Conservation (phyloP, 2,888 invertebrate species). For the Nebria brevicollis region DNA sequence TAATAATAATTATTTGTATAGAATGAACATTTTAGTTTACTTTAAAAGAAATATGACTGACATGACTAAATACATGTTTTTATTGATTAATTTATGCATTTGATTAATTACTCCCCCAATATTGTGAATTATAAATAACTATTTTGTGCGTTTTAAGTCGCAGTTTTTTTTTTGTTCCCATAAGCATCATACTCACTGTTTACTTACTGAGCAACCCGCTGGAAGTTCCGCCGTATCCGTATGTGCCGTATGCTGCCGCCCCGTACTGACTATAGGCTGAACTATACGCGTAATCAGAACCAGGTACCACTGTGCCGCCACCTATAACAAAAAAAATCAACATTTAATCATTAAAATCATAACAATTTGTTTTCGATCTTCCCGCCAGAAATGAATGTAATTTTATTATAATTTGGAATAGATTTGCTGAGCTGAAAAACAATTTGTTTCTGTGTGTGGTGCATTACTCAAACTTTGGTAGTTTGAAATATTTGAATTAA, state of each 20-base stretch:
- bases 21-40: no score
- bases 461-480: background rate
- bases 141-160: background rate
- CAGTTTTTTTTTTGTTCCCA: conserved; percentile 19
- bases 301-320: conserved; percentile 71
- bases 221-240: conserved; percentile 72
- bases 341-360: background rate
- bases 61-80: background rate
- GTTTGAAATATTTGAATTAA: background rate
- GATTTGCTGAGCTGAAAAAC: background rate
- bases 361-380: background rate
- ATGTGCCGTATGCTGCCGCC: conserved; percentile 74
- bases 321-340: conserved; percentile 59
- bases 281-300: conserved; percentile 76
- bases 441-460: no score
- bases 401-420: background rate
- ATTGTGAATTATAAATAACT: conserved; percentile 9
- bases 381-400: no score
- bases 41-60: no score
- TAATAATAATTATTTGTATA: no score
- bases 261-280: conserved; percentile 82
- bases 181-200: conserved; percentile 69
- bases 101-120: conserved; percentile 2
- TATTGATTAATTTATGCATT: background rate
- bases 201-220: conserved; percentile 77